phyloP scores from a whole-genome alignment of 2,797 vertebrate genomes.

The Acomys russatus region DNA sequence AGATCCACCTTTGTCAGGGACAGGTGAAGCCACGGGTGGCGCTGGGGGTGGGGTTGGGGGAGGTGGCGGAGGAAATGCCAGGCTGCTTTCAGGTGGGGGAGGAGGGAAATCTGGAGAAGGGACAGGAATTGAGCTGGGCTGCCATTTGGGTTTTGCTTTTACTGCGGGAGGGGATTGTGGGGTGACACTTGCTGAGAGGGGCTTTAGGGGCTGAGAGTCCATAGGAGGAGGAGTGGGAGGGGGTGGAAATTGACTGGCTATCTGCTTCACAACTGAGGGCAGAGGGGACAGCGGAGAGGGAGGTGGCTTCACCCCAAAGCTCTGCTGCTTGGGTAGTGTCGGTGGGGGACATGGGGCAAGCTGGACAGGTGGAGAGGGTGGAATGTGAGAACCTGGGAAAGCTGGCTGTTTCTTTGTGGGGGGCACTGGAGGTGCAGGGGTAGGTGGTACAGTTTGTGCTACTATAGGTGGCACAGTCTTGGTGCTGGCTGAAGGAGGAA shows the following conservation, averaged over 20 bases:
- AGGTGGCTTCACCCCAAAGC: constrained; percentile 91
- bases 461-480: constrained; percentile 86
- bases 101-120: constrained; percentile 97
- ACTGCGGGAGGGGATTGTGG: constrained; percentile 96
- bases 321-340: constrained; percentile 95
- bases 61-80: constrained; percentile 91
- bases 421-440: constrained; percentile 88
- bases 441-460: constrained; percentile 84
- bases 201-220: constrained; percentile 88
- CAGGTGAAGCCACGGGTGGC: constrained; percentile 91
- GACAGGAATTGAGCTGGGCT: constrained; percentile 90
- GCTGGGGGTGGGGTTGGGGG: constrained; percentile 83
- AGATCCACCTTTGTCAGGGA: constrained; percentile 91
- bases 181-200: constrained; percentile 87
- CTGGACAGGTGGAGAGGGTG: constrained; percentile 83
- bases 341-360: constrained; percentile 92
- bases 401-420: constrained; percentile 93
- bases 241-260: constrained; percentile 95
- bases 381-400: constrained; percentile 87
- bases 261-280: constrained; percentile 92
- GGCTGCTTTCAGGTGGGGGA: constrained; percentile 92
- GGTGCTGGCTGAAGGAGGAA: constrained; percentile 87
- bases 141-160: constrained; percentile 97
- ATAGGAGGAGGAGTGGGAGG: constrained; percentile 84
- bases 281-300: constrained; percentile 87